Conservation (phyloP, 2,888 invertebrate species). For the Perizoma flavofasciatum region DNA sequence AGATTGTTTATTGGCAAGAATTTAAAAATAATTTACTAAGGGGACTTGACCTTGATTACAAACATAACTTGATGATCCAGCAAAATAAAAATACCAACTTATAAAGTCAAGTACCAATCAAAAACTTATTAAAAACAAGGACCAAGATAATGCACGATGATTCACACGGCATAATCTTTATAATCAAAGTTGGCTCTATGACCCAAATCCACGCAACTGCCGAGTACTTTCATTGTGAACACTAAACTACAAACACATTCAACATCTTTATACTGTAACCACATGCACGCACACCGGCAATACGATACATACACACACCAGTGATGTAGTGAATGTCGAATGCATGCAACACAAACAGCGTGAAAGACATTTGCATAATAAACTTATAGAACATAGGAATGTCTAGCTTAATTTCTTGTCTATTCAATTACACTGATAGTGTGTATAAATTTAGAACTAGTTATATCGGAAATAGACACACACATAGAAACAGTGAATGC, state of each 20-base stretch:
- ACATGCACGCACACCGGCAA: conserved; percentile 41
- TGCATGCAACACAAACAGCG: conserved; percentile 45
- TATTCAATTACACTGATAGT: conserved; percentile 11
- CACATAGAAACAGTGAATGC: conserved; percentile 37
- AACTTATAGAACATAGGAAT: conserved; percentile 47
- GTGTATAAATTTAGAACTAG: background rate
- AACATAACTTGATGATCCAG: too few species aligned
- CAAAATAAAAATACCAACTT: too few species aligned
- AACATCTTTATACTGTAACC: conserved; percentile 19
- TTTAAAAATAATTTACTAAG: too few species aligned
- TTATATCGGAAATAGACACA: conserved; percentile 27
- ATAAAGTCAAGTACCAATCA: background rate
- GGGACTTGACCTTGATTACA: too few species aligned
- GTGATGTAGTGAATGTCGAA: conserved; percentile 43
- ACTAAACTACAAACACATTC: conserved; percentile 55
- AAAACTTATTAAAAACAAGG: conserved; percentile 24
- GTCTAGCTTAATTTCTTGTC: conserved; percentile 46
- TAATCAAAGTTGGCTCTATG: conserved; percentile 81
- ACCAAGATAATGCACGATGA: conserved; percentile 74
- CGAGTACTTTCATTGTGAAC: conserved; percentile 82
- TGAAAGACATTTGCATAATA: conserved; percentile 49
- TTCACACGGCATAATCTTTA: conserved; percentile 81
- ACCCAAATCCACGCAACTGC: conserved; percentile 81
- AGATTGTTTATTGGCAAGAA: too few species aligned
- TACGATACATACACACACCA: conserved; percentile 40